Evolutionary conservation across 2,113 vertebrate genomes (phyloP).

Genomic region (Tonatia bakeri): DNA sequence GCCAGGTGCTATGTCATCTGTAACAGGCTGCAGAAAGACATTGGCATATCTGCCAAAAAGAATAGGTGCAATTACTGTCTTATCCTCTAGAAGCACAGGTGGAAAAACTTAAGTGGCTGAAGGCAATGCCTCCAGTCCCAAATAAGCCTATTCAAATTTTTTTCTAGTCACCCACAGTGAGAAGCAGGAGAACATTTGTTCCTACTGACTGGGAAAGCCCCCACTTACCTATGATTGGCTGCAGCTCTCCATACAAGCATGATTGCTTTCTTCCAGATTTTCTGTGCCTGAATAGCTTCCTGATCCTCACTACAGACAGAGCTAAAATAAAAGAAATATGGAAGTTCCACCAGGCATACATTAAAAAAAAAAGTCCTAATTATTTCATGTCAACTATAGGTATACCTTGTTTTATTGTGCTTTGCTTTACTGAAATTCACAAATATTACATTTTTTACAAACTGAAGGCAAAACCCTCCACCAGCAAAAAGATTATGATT

Average conservation of each 20-base stretch:
- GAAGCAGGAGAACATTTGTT: neutral
- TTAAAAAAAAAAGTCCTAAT: neutral
- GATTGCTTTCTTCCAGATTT: constrained; percentile 99
- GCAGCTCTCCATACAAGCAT: constrained; percentile 99
- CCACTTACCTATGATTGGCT: constrained; percentile 95
- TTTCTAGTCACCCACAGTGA: neutral
- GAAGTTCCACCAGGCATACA: neutral
- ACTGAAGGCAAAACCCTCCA: neutral
- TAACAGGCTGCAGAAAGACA: constrained; percentile 98
- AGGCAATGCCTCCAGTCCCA: neutral
- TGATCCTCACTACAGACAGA: constrained; percentile 99
- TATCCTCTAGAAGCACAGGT: neutral
- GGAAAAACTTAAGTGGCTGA: neutral
- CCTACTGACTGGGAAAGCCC: neutral
- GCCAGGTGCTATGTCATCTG: constrained; percentile 98
- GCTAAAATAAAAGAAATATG: constrained; percentile 77
- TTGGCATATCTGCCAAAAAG: constrained; percentile 91
- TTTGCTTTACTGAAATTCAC: neutral
- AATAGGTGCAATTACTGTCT: constrained; percentile 24
- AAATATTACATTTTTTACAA: neutral
- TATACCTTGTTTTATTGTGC: neutral
- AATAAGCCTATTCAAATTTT: neutral
- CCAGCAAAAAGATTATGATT: neutral
- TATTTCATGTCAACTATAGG: constrained; percentile 19
- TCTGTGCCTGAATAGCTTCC: constrained; percentile 98